Percentiles rank a stretch among this genome's conserved stretches.
These are phyloP conservation scores for Megaleporinus macrocephalus DNA, from an alignment of 2,113 vertebrate genomes.

Conservation along the genomic window DNA sequence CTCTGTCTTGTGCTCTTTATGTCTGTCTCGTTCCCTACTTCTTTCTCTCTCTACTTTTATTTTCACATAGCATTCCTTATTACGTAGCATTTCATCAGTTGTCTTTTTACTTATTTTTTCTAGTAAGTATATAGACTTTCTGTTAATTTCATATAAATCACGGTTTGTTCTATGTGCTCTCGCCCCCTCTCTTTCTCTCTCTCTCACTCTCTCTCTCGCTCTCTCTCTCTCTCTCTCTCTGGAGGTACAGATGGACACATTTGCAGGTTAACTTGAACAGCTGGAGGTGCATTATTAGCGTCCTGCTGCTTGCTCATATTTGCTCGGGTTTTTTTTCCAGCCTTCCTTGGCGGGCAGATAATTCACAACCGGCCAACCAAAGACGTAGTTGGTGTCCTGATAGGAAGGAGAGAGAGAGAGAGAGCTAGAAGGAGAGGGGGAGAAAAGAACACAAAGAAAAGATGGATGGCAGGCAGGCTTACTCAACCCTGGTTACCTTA, in stretches of 20 bases:
- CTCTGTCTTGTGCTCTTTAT: too few relatives aligned
- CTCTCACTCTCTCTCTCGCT: slow-evolving; percentile 56
- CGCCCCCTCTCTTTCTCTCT: slow-evolving; percentile 52
- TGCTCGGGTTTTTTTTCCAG: slow-evolving; percentile 83
- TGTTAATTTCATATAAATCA: slow-evolving; percentile 42
- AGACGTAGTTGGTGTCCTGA: slow-evolving; percentile 77
- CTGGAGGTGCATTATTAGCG: slow-evolving; percentile 99
- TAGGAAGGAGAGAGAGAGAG: slow-evolving; percentile 34
- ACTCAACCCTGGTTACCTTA: not conserved
- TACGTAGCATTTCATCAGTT: not conserved
- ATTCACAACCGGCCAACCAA: slow-evolving; percentile 85
- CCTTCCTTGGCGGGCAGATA: slow-evolving; percentile 85
- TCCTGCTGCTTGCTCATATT: slow-evolving; percentile 99
- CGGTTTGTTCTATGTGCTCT: slow-evolving; percentile 54
- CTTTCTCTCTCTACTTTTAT: not conserved
- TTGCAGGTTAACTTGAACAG: slow-evolving; percentile 99
- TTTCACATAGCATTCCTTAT: too few relatives aligned
- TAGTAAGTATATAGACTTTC: not conserved
- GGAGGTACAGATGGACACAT: slow-evolving; percentile 99
- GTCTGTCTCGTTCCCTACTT: too few relatives aligned
- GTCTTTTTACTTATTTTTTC: not conserved
- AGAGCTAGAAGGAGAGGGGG: too few relatives aligned
- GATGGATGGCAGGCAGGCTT: slow-evolving; percentile 1
- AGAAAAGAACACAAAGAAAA: not conserved
- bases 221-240: slow-evolving; percentile 82